phyloP scores from a whole-genome alignment of 2,888 invertebrate genomes.

The Saturnia pavonia region DNA sequence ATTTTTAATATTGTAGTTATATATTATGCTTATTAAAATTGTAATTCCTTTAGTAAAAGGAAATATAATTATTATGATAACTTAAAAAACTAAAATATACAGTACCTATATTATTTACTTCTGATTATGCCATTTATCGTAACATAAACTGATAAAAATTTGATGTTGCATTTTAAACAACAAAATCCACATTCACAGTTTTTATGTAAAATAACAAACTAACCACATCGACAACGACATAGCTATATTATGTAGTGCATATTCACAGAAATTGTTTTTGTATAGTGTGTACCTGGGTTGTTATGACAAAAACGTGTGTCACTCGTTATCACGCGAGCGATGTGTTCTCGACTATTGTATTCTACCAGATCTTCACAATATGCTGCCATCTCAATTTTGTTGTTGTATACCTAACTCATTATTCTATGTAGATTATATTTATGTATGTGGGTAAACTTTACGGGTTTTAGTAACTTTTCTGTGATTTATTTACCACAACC shows the following conservation, averaged over 20 bases:
- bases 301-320: slow-evolving; percentile 24
- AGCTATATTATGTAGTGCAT: slow-evolving; percentile 1
- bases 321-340: slow-evolving; percentile 24
- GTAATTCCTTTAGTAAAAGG: too few species aligned
- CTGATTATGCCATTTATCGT: too few species aligned
- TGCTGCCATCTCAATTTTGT: slow-evolving; percentile 4
- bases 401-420: neutral
- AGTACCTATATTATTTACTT: too few species aligned
- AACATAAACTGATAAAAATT: too few species aligned
- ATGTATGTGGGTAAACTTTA: neutral
- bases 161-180: neutral
- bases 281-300: slow-evolving; percentile 7
- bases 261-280: slow-evolving; percentile 13
- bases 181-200: neutral
- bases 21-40: too few species aligned
- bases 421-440: neutral
- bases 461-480: neutral
- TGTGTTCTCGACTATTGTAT: slow-evolving; percentile 13
- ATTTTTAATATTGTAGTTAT: too few species aligned
- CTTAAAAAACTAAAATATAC: too few species aligned
- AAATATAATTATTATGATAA: too few species aligned
- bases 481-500: neutral
- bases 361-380: slow-evolving; percentile 16
- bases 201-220: neutral
- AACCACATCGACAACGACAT: neutral